Evolutionary conservation across 2,888 invertebrate species (phyloP).

Genomic region (Nomada fucata): DNA sequence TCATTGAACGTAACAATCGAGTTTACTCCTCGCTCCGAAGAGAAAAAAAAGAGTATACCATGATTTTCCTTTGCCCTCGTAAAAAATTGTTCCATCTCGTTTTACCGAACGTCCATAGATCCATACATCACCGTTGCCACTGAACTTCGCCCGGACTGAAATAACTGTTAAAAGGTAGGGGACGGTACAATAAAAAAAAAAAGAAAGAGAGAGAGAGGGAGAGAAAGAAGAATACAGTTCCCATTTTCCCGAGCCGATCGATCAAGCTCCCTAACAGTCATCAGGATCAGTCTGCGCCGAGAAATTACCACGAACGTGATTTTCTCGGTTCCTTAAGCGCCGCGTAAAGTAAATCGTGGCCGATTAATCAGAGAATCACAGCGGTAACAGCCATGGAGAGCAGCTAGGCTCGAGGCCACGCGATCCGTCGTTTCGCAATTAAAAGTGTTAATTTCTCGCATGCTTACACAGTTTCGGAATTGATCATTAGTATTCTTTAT

Average conservation of each 20-base stretch:
- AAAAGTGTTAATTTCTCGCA: slow-evolving; percentile 67
- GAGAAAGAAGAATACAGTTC: not conserved
- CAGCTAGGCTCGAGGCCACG: slow-evolving; percentile 50
- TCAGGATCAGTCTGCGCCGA: slow-evolving; percentile 47
- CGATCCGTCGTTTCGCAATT: slow-evolving; percentile 63
- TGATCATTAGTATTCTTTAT: slow-evolving; percentile 51
- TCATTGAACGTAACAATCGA: too few relatives aligned
- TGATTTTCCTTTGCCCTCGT: too few relatives aligned
- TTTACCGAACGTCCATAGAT: not conserved
- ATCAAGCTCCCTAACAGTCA: slow-evolving; percentile 42
- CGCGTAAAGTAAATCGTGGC: slow-evolving; percentile 64
- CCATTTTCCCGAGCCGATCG: slow-evolving; percentile 17
- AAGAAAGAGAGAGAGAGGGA: too few relatives aligned
- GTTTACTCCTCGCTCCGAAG: not conserved
- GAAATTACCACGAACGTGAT: slow-evolving; percentile 48
- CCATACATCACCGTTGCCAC: slow-evolving; percentile 20
- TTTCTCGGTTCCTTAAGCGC: slow-evolving; percentile 58
- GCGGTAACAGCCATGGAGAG: slow-evolving; percentile 37
- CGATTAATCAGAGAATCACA: slow-evolving; percentile 71
- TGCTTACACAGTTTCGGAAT: slow-evolving; percentile 56
- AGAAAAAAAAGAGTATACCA: too few relatives aligned
- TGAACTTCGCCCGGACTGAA: slow-evolving; percentile 10
- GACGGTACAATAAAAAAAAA: not conserved
- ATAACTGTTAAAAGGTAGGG: slow-evolving; percentile 17
- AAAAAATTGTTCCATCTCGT: not conserved